Conservation (phyloP, 2,113 vertebrate species). For the Pantherophis guttatus region DNA sequence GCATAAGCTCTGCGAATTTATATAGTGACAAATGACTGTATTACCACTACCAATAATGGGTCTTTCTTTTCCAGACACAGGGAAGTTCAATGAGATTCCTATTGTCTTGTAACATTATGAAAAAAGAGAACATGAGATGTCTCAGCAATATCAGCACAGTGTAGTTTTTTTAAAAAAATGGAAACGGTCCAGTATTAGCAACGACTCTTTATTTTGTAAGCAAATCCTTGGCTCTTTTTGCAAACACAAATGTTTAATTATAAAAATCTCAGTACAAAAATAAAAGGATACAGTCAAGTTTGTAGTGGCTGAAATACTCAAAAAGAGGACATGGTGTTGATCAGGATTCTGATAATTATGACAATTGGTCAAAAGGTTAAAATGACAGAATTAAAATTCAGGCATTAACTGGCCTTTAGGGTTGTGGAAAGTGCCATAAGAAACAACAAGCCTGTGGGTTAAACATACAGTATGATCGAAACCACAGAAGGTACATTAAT, state of each 20-base stretch:
- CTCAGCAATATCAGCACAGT: neutral
- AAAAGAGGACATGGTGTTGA: neutral
- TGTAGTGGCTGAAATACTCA: neutral
- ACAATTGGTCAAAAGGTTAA: neutral
- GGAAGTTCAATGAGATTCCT: constrained; percentile 35
- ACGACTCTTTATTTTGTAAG: constrained; percentile 35
- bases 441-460: neutral
- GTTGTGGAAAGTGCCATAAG: neutral
- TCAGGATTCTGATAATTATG: neutral
- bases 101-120: constrained; percentile 28
- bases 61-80: constrained; percentile 27
- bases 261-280: neutral
- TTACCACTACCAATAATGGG: constrained; percentile 35
- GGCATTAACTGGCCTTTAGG: neutral
- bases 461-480: neutral
- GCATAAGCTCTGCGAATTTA: constrained; percentile 33
- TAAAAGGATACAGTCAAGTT: neutral
- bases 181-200: constrained; percentile 13
- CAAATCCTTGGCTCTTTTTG: neutral
- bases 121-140: neutral
- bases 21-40: constrained; percentile 48
- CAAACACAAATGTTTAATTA: neutral
- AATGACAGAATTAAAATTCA: neutral
- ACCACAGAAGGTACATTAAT: neutral
- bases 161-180: constrained; percentile 10